Base-by-base conservation (phyloP, 2,888 invertebrate species). In the Podotricha telesiphe region DNA sequence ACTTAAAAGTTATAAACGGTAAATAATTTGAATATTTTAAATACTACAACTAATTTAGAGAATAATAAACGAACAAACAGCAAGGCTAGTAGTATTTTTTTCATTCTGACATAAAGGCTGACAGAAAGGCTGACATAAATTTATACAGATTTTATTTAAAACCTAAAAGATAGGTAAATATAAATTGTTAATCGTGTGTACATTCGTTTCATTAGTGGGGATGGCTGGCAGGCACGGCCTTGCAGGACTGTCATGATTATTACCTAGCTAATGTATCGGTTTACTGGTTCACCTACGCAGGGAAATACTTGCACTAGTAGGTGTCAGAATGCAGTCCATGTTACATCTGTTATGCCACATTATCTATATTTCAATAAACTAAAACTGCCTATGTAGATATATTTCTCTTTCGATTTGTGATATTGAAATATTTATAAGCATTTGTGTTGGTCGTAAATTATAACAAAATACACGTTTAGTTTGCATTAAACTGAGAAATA, bases 261-360 rank as follows among this genome's bases (percentile, higher is more conserved):
- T 67, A 73, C 75, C 71, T 70, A 72, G 72, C 68, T 71, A 75
- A 76, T 75, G 76, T 75, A 77, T 79, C 79, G 77, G 68, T 77
- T 77, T 81, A 83, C 88, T 82, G 73, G 89, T 88, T 83, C 89
- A 81, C 90, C 90, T 86, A 90, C 90, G 86, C 68, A 68, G n/a
- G 59, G 69, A 70, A 58, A 65, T 64, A 67, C 69, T 68, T 68
- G 64, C 70, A 58, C 61, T 67, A 66, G 64, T 70, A 70, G 69
- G 71, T 55, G 64, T 61, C 37, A 67, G 50, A 51, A 53, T 55
- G 15, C 22, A 55, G 37, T 48, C 65, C 42, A 61, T 45, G 45
- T 42, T 61, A 61, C 6, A 65, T 58, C 20, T 56, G 51, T 15
- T 3, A 58, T 67, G 51, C 42, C 50, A 37, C 42, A 20, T 42